Conservation (phyloP, 2,888 invertebrate species). For the Chorisops tibialis region DNA sequence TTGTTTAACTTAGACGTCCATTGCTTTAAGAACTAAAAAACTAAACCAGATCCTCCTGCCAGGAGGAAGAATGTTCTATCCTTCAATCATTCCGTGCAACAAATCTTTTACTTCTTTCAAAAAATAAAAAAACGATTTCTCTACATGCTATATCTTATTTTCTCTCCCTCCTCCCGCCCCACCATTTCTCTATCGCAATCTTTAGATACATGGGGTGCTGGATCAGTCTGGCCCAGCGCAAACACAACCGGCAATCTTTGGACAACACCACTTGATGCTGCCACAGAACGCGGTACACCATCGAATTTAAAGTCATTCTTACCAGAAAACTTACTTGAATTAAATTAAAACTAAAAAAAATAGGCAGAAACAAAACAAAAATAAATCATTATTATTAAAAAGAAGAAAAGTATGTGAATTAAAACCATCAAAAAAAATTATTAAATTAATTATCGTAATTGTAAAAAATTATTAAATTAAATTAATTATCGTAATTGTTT, state of each 20-base stretch:
- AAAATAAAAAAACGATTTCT: too few species aligned
- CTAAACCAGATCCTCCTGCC: too few species aligned
- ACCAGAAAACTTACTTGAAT: constrained; percentile 83
- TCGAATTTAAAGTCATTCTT: constrained; percentile 83
- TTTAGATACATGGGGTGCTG: constrained; percentile 60
- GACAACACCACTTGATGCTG: constrained; percentile 61
- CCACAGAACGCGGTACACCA: constrained; percentile 78
- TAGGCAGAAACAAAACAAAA: constrained; percentile 8
- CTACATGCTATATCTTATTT: too few species aligned
- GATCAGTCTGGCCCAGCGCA: constrained; percentile 51
- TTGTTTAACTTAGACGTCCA: too few species aligned
- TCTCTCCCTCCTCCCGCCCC: too few species aligned
- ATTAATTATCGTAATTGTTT: too few species aligned
- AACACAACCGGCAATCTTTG: constrained; percentile 57
- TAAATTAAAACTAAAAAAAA: constrained; percentile 61
- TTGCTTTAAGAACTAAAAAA: too few species aligned
- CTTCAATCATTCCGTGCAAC: too few species aligned
- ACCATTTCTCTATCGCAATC: constrained; percentile 26
- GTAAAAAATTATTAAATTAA: too few species aligned
- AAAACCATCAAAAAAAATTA: not conserved
- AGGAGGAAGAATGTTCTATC: too few species aligned
- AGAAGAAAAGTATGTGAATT: not conserved
- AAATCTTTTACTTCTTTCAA: too few species aligned
- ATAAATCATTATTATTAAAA: not conserved
- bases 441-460: not conserved